Base-by-base conservation (phyloP, 2,797 vertebrate species). In the Chlorospingus flavigularis region DNA sequence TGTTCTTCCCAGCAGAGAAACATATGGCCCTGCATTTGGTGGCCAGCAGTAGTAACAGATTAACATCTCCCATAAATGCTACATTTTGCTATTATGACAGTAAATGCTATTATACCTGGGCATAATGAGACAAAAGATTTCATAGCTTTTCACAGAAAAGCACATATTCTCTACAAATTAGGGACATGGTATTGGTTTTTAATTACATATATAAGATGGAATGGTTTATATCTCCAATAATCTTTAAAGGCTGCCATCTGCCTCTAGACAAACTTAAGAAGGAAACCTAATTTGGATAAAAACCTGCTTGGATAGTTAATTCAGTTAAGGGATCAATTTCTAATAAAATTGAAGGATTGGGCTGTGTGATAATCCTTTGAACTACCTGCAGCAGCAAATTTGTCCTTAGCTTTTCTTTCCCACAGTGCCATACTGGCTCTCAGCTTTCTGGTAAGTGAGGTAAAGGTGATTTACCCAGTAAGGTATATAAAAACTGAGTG, bases 241-340 rank as follows among this genome's bases (percentile, higher is more conserved):
- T 51, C 85, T 92, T 90, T 88, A 81, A 92, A 86, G 70, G 53
- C 66, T 84, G 19, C 91, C 94, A 94, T 91, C 92, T 96, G 94
- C 73, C 76, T 70, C 62, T 58, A 76, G 39, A 91, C 23, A 81
- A 92, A 91, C 33, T 80, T 92, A 77, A 92, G 90, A 83, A 86
- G 72, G 67, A 95, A 92, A 88, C 87, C 61, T 92, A 88, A 94
- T 92, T 88, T 95, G 78, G 89, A 79, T 91, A 88, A 88, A 94
- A 95, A 86, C 62, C 91, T 90, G 8, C 70, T 86, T 90, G 65
- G 73, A 43, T 86, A 70, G 65, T 83, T 83, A 96, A 96, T 89
- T 91, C 75, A 86, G 73, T 93, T 96, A 96, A 96, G 15, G 51
- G 82, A 95, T 97, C 78, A 91, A 88, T 96, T 92, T 96, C 75